Evolutionary conservation across 2,888 invertebrate species (phyloP), one percentile per base, ranked within the genome.

Genomic region (Tetragonisca angustula): DNA sequence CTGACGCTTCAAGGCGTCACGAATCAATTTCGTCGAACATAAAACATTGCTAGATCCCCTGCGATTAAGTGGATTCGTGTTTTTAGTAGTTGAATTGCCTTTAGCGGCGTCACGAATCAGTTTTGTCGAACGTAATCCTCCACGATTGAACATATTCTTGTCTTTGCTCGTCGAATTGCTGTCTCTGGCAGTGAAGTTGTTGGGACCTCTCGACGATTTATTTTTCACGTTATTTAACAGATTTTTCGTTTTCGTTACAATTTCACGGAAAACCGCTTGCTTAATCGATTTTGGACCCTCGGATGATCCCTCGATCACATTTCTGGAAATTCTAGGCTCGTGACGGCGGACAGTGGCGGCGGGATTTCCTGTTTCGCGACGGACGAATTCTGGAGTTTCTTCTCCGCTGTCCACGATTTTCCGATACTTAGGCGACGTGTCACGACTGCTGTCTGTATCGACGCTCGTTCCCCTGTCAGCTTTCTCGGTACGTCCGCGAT

Each of bases 1-100:
- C 13, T 71, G 82, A 49, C 61, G 61, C 11, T 54, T 73, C 52
- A 83, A 70, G 0, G 73, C 69, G 50, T 83, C 84, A 17, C 89
- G 87, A 27, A 89, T 86, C 27, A 89, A 61, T 4, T 36, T 71
- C 0, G 79, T 78, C 19, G 88, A 89, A 36, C 83, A 87, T 1
- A 89, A 61, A 5, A 77, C 52, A 21, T 71, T 72, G 15, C 43
- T 64, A 11, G 81, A 76, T 3, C 71, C 79, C 27, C 76, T 32
- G n/a, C 80, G 82, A 36, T 50, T 50, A 0, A 36, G 36, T 11
- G 11, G 43, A 49, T 71, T 71, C 15, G 74, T 21, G 50, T 52
- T 69, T 17, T 73, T 65, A 4, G 24, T n/a, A 4, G n/a, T 67
- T 13, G 1, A 21, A 0, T 19, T 2, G n/a, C 6, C 64, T 17